These are phyloP conservation scores for Empidonax alnorum DNA, from an alignment of 2,113 vertebrate species.

Conservation along the genomic window DNA sequence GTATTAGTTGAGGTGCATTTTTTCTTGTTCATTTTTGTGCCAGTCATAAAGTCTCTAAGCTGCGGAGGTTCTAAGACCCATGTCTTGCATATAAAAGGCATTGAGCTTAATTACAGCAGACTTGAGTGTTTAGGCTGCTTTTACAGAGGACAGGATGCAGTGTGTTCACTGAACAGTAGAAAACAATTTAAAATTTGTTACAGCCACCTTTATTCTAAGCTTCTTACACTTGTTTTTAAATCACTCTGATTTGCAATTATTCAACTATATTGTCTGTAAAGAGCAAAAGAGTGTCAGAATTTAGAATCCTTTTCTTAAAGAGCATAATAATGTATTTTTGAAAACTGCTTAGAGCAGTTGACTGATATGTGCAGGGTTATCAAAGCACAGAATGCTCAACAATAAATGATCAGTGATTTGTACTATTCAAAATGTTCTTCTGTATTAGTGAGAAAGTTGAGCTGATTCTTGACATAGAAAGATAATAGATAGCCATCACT, in stretches of 20 bases:
- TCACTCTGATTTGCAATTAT: neutral
- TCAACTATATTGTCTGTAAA: neutral
- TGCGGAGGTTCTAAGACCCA: fast-evolving
- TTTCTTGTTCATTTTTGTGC: neutral
- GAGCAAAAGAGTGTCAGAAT: neutral
- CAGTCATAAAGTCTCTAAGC: neutral
- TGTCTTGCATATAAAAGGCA: neutral
- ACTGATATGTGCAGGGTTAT: neutral
- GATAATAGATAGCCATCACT: neutral
- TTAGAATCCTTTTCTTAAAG: neutral
- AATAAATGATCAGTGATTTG: neutral
- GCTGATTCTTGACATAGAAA: neutral
- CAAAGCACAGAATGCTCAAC: neutral
- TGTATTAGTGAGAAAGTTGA: neutral
- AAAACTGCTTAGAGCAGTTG: neutral
- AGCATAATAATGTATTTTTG: neutral
- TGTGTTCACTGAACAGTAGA: neutral
- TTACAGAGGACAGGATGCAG: neutral
- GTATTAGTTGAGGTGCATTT: neutral
- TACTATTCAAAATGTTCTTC: neutral
- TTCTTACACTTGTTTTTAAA: neutral
- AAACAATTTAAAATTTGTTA: neutral
- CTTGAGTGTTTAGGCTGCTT: neutral
- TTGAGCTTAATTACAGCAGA: neutral
- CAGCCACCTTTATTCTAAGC: neutral